phyloP scores from a whole-genome alignment of 2,888 invertebrate species.

The Toxonevra muliebris region DNA sequence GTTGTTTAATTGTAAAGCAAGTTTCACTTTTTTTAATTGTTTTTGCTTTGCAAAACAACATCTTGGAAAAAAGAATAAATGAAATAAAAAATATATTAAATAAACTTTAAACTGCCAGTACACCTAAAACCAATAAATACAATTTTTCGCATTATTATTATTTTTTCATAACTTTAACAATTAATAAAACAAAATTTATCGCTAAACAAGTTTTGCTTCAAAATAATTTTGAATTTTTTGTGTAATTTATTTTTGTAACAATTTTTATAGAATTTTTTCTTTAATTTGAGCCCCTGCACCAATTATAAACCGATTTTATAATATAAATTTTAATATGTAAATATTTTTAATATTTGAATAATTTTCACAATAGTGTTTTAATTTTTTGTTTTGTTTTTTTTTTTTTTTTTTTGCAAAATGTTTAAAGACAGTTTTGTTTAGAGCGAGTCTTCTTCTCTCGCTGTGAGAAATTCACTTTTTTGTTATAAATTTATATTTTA shows the following conservation, averaged over 20 bases:
- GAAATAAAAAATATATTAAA: too few species aligned
- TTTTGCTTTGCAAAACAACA: constrained; percentile 5
- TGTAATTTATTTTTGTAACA: constrained; percentile 11
- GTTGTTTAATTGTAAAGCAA: background rate
- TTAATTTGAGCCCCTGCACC: constrained; percentile 38
- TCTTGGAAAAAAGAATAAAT: background rate
- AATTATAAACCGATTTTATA: constrained; percentile 39
- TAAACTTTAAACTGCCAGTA: background rate
- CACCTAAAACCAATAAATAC: constrained; percentile 5
- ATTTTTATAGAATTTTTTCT: constrained; percentile 13
- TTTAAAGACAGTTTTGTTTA: constrained; percentile 23
- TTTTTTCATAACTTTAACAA: background rate
- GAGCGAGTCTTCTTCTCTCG: constrained; percentile 33
- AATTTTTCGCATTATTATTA: background rate
- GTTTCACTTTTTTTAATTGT: background rate
- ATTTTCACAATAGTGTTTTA: too few species aligned
- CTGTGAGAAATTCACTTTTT: constrained; percentile 18
- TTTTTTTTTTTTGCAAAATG: constrained; percentile 34
- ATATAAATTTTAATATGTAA: too few species aligned
- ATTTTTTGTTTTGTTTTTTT: constrained; percentile 10
- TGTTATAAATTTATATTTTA: background rate
- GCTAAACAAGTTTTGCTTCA: background rate
- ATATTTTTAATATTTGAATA: too few species aligned
- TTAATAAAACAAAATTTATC: constrained; percentile 9
- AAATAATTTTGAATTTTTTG: constrained; percentile 2